Evolutionary conservation across 2,113 vertebrate genomes (phyloP).

Genomic region (Marcusenius ussheri): DNA sequence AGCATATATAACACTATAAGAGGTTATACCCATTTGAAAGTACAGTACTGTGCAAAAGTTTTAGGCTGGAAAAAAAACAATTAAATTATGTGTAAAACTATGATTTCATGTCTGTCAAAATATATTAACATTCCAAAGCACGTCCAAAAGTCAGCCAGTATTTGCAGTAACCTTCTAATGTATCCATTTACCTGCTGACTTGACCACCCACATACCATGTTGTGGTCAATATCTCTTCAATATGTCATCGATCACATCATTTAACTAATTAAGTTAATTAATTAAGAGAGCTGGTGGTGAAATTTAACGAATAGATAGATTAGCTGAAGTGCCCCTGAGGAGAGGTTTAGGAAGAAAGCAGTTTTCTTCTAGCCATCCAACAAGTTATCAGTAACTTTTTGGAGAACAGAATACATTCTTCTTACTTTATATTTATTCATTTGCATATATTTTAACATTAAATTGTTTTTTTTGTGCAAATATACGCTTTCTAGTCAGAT

Average conservation of each 20-base stretch:
- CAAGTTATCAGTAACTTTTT: background rate
- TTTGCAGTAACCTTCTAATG: background rate
- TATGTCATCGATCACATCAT: background rate
- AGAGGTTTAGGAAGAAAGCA: background rate
- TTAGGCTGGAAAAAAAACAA: background rate
- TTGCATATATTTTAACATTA: background rate
- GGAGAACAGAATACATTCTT: background rate
- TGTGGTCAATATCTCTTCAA: background rate
- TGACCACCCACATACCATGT: background rate
- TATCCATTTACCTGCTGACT: background rate
- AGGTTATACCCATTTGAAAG: constrained; percentile 11
- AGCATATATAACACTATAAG: background rate
- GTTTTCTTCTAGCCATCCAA: background rate
- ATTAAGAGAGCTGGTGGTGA: background rate
- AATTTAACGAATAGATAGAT: background rate
- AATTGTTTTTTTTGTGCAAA: background rate
- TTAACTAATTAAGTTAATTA: background rate
- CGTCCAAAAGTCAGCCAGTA: background rate
- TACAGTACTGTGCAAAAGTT: background rate
- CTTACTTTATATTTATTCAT: background rate
- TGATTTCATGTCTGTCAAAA: background rate
- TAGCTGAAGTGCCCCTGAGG: background rate
- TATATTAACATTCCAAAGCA: background rate
- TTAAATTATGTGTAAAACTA: background rate
- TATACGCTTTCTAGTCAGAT: background rate